These are phyloP conservation scores for Psylliodes chrysocephalus DNA, from an alignment of 2,888 invertebrate genomes.

Conservation along the genomic window DNA sequence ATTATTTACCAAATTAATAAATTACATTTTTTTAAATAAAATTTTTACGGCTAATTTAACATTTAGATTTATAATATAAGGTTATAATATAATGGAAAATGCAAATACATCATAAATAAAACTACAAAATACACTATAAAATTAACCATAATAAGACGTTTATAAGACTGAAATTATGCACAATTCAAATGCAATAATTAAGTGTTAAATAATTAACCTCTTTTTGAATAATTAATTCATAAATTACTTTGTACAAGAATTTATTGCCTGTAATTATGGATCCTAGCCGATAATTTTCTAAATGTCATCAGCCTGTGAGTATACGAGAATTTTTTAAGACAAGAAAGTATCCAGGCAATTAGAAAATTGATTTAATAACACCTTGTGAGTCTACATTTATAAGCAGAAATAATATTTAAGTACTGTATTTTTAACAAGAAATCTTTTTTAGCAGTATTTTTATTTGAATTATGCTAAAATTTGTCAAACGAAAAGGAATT, in stretches of 20 bases:
- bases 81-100: not conserved
- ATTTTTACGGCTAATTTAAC: too few relatives aligned
- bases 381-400: not conserved
- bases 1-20: too few relatives aligned
- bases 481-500: too few relatives aligned
- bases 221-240: slow-evolving; percentile 29
- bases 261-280: slow-evolving; percentile 23
- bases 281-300: slow-evolving; percentile 6
- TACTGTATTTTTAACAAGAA: too few relatives aligned
- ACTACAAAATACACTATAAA: slow-evolving; percentile 16
- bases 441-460: too few relatives aligned
- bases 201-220: slow-evolving; percentile 33
- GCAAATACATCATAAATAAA: slow-evolving; percentile 4
- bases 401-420: too few relatives aligned
- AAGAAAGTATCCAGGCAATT: slow-evolving; percentile 16
- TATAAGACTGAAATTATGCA: slow-evolving; percentile 21
- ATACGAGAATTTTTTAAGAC: not conserved
- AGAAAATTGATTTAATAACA: slow-evolving; percentile 27
- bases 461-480: too few relatives aligned
- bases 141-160: slow-evolving; percentile 25
- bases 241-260: slow-evolving; percentile 28
- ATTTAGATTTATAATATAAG: too few relatives aligned
- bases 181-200: slow-evolving; percentile 23
- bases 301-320: slow-evolving; percentile 29
- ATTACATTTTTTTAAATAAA: too few relatives aligned